phyloP scores from a whole-genome alignment of 1,140 invertebrate species.

The Episyrphus balteatus region DNA sequence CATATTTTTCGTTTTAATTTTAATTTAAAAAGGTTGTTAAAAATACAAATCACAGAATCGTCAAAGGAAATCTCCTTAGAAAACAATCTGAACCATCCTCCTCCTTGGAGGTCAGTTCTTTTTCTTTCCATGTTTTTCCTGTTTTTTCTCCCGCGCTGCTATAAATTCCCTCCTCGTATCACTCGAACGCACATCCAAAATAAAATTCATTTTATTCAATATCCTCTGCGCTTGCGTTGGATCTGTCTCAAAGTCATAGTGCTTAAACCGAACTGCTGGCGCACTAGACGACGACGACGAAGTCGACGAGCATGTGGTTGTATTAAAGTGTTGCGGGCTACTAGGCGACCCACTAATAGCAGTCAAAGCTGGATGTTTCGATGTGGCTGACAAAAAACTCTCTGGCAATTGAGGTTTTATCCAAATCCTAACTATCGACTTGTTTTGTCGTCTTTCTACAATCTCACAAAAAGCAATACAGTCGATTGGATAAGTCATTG shows the following conservation, averaged over 20 bases:
- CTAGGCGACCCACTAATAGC: constrained; percentile 15
- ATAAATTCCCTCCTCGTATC: constrained; percentile 64
- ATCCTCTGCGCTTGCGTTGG: constrained; percentile 64
- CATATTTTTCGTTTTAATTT: too few species aligned
- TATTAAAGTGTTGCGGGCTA: constrained; percentile 17
- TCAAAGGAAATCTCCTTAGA: too few species aligned
- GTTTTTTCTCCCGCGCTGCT: constrained; percentile 49
- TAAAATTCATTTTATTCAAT: constrained; percentile 76
- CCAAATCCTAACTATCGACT: constrained; percentile 41
- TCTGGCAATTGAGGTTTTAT: constrained; percentile 9
- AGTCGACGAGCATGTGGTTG: constrained; percentile 6
- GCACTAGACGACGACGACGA: constrained; percentile 36
- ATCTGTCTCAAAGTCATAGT: constrained; percentile 79
- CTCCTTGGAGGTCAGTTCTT: constrained; percentile 1
- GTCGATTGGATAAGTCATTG: constrained; percentile 60
- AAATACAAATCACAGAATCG: too few species aligned
- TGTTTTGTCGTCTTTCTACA: constrained; percentile 48
- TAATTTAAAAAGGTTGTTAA: too few species aligned
- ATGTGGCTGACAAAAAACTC: constrained; percentile 13
- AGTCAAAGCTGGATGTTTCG: constrained; percentile 12
- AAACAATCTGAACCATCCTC: too few species aligned
- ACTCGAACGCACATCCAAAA: constrained; percentile 70
- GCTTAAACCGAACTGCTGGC: constrained; percentile 49
- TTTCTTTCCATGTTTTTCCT: constrained; percentile 35
- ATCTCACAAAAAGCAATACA: constrained; percentile 76